Base-by-base conservation (phyloP, 2,888 invertebrate species). In the Itoplectis maculator region DNA sequence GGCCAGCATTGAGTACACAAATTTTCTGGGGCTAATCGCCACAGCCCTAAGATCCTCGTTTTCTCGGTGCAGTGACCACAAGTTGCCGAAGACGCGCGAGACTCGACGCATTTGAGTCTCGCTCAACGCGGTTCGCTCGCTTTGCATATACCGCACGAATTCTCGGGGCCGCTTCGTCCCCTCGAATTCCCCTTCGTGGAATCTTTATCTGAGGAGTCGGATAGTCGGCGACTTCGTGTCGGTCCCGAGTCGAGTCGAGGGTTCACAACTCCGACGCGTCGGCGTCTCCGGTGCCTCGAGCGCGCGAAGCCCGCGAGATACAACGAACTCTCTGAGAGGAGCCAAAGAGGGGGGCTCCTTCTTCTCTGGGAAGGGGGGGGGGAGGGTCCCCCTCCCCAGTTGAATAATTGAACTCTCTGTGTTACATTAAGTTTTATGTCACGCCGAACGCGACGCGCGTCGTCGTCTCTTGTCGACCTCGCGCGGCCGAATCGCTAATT, bases 171-270 rank as follows among this genome's bases (percentile, higher is more conserved):
- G 63, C 56, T 75, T 35, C 68, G 37, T 59, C 59, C 23, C 70
- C 70, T 79, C 82, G 56, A 70, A 73, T 79, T 79, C 82, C 82
- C 82, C 82, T 82, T 79, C 82, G 82, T 79, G 65, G 75, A 82
- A 82, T 82, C 82, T 82, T 82, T 82, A 82, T 82, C 79, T 70
- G 63, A 79, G 75, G 78, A 82, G 82, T 82, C 59, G 35, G 49
- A 70, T 65, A 69, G 61, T 78, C 74, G 81, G n/a, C 42, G 66
- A 78, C 74, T 69, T 49, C 70, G 70, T 66, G n/a, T 66, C 42
- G 65, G 45, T 70, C 75, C 56, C 56, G 63, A 29, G 29, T 45
- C 56, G 63, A n/a, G n/a, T 47, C 70, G 45, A 63, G 61, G 74
- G 78, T 82, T 75, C 79, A 75, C 75, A 75, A 79, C 74, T 78